phyloP scores from a whole-genome alignment of 2,888 invertebrate species.

The Allolobophora icterica region DNA sequence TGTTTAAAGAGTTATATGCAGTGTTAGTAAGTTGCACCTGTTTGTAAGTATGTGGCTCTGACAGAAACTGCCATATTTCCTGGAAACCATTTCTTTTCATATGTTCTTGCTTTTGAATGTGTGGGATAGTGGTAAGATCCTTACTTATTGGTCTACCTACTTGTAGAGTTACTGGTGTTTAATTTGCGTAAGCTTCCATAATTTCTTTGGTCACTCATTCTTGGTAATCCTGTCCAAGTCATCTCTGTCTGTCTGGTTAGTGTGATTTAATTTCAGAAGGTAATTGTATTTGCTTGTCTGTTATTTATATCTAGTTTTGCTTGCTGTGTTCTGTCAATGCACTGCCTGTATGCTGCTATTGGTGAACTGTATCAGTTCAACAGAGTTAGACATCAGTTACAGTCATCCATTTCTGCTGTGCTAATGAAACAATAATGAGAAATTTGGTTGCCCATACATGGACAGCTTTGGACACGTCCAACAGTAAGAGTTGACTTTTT shows the following conservation, averaged over 20 bases:
- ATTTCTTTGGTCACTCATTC: neutral
- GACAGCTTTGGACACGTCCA: constrained; percentile 2
- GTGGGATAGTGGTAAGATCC: neutral
- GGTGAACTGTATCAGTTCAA: neutral
- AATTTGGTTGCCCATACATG: neutral
- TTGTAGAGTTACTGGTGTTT: neutral
- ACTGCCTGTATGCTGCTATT: neutral
- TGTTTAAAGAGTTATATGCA: neutral
- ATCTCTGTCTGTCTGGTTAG: neutral
- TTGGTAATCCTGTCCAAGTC: neutral
- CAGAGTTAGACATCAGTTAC: neutral
- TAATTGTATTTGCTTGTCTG: neutral
- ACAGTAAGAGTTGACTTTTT: neutral
- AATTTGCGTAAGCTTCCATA: neutral
- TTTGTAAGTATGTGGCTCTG: neutral
- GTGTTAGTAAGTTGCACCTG: neutral
- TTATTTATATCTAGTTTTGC: neutral
- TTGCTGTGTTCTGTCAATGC: neutral
- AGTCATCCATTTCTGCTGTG: neutral
- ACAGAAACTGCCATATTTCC: neutral
- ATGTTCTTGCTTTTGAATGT: neutral
- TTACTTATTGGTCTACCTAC: neutral
- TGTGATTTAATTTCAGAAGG: neutral
- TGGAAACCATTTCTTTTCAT: neutral
- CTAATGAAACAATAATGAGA: constrained; percentile 4